Evolutionary conservation across 2,113 vertebrate species (phyloP), one percentile per base, ranked within the genome.

Genomic region (Anas platyrhynchos): DNA sequence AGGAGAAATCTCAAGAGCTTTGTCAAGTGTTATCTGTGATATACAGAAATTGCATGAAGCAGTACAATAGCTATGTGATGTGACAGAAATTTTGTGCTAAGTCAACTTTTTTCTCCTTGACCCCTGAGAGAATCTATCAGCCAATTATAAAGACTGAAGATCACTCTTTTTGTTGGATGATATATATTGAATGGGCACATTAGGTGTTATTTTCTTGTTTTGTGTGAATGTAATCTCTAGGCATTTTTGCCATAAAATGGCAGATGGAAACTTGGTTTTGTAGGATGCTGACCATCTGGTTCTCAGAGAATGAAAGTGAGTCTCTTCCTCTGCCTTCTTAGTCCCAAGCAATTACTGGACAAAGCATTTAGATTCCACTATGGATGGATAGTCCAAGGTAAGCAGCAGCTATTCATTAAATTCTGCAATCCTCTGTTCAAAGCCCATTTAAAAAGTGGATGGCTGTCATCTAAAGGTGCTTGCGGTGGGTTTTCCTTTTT

Each of bases 1-100:
- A 79, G 32, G 18, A 88, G 2, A 31, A 48, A 29, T 71, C 44
- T 62, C 36, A 76, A 66, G 38, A 69, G 22, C 31, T 71, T 52
- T 58, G 48, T 43, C 4, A 86, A 82, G 27, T 56, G 29, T 7
- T 59, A 58, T 54, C 17, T 26, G 52, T 9, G 14, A 8, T 27
- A 62, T 9, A 14, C 0, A 61, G 5, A 20, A 20, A n/a, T 23
- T 62, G 18, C 27, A 27, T 20, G 26, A 56, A 66, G 27, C 3
- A 31, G 11, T 22, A 41, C 6, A 54, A 55, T 2, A 55, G 6
- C n/a, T 34, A 11, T 16, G 12, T 0, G 0, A 20, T 27, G 15
- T 72, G 34, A 43, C 79, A 75, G 12, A 48, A 34, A 32, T 27
- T 79, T 27, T 36, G 21, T 55, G 23, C 14, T 18, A 58, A 5